These are phyloP conservation scores for Dasyurus viverrinus DNA, from an alignment of 2,113 vertebrate genomes.

Conservation along the genomic window DNA sequence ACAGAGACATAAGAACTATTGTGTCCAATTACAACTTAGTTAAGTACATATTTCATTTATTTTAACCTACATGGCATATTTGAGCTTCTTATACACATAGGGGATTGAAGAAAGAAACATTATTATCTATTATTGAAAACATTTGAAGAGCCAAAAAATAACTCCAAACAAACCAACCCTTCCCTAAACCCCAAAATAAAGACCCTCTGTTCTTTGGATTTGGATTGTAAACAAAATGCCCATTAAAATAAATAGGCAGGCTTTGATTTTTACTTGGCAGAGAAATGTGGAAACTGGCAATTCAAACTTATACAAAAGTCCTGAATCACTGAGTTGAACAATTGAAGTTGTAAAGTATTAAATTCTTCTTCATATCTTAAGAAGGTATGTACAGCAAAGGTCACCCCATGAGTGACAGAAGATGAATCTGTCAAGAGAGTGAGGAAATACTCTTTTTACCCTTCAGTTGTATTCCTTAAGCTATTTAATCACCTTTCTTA, in stretches of 20 bases:
- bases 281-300: neutral
- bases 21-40: neutral
- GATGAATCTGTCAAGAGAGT: neutral
- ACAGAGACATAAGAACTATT: neutral
- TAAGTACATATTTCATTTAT: neutral
- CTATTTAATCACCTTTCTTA: conserved; percentile 5
- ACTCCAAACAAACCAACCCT: neutral
- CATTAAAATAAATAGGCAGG: neutral
- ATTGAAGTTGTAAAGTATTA: neutral
- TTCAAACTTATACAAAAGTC: neutral
- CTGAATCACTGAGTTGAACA: neutral
- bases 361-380: neutral
- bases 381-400: neutral
- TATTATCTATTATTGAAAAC: neutral
- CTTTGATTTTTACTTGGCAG: neutral
- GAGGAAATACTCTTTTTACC: neutral
- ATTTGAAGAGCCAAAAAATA: neutral
- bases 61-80: no score
- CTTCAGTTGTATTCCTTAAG: neutral
- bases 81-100: neutral
- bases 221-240: neutral
- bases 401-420: neutral
- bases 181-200: neutral
- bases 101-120: neutral
- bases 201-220: neutral